A percentile compares a stretch with the other conserved stretches of the same genome.
phyloP scores from a whole-genome alignment of 2,888 invertebrate species.

The Athalia cordata region DNA sequence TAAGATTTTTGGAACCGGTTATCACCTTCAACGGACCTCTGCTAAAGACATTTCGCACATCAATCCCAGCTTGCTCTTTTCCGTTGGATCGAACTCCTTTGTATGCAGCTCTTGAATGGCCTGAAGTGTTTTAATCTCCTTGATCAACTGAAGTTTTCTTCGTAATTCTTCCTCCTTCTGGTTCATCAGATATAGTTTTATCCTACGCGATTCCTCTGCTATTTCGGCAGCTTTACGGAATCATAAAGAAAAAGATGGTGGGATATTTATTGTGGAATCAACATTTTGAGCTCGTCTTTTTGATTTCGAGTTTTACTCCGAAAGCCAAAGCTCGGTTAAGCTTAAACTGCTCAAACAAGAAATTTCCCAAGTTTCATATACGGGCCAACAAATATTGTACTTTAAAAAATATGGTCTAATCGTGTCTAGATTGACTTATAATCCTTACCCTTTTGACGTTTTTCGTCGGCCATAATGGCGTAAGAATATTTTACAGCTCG shows the following conservation, averaged over 20 bases:
- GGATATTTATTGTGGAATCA: too few species aligned
- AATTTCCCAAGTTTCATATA: too few species aligned
- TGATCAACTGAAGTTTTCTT: conserved; percentile 70
- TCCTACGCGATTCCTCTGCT: conserved; percentile 52
- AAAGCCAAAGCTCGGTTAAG: too few species aligned
- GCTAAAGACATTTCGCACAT: conserved; percentile 81
- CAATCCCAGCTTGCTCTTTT: conserved; percentile 77
- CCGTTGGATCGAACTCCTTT: conserved; percentile 77
- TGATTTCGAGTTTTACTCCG: too few species aligned
- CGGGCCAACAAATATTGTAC: too few species aligned
- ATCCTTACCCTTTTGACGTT: conserved; percentile 53
- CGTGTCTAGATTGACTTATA: neutral
- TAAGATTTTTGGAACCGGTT: neutral
- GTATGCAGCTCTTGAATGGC: conserved; percentile 63
- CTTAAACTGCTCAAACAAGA: too few species aligned
- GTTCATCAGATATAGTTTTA: conserved; percentile 50
- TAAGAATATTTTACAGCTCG: conserved; percentile 51
- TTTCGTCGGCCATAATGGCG: conserved; percentile 52
- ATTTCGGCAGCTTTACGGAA: conserved; percentile 52
- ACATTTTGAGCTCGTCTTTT: too few species aligned
- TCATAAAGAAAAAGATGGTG: too few species aligned
- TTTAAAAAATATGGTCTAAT: neutral
- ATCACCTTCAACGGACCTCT: conserved; percentile 66
- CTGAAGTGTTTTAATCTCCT: conserved; percentile 71
- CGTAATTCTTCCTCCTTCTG: conserved; percentile 68